Conservation (phyloP, 1,140 invertebrate species). For the Diprion similis region DNA sequence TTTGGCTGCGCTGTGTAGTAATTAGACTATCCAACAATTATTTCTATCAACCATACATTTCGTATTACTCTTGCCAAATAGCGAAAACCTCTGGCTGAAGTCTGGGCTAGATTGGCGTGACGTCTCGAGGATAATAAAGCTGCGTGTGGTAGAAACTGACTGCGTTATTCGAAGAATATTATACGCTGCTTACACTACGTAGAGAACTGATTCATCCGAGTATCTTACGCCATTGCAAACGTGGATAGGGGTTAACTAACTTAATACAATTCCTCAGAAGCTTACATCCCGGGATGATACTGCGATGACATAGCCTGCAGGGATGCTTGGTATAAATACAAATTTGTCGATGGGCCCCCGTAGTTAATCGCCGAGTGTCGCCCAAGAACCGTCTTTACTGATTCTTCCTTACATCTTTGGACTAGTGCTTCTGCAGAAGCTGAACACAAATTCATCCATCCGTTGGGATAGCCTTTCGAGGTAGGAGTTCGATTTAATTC, state of each 20-base stretch:
- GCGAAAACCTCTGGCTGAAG: neutral
- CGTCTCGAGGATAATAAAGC: neutral
- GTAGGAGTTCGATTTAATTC: too few species aligned
- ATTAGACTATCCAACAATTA: too few species aligned
- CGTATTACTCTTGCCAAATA: too few species aligned
- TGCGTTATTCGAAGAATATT: neutral
- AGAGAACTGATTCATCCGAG: neutral
- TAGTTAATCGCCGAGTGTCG: conserved; percentile 29
- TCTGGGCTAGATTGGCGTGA: neutral
- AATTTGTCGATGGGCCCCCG: conserved; percentile 32
- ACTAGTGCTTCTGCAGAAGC: neutral
- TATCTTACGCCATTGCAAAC: conserved; percentile 23
- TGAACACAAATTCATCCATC: neutral
- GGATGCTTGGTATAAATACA: conserved; percentile 32
- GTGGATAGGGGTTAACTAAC: conserved; percentile 40
- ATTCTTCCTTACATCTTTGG: neutral
- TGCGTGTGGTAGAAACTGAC: neutral
- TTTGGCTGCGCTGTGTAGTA: too few species aligned
- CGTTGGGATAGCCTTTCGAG: too few species aligned
- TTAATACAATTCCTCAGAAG: conserved; percentile 34
- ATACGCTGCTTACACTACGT: neutral
- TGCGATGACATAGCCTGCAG: neutral
- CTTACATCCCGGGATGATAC: conserved; percentile 27
- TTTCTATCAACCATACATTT: too few species aligned
- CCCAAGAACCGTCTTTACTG: conserved; percentile 15